These are phyloP conservation scores for Rhamphomyia laevipes DNA, from an alignment of 2,888 invertebrate genomes.

Conservation along the genomic window DNA sequence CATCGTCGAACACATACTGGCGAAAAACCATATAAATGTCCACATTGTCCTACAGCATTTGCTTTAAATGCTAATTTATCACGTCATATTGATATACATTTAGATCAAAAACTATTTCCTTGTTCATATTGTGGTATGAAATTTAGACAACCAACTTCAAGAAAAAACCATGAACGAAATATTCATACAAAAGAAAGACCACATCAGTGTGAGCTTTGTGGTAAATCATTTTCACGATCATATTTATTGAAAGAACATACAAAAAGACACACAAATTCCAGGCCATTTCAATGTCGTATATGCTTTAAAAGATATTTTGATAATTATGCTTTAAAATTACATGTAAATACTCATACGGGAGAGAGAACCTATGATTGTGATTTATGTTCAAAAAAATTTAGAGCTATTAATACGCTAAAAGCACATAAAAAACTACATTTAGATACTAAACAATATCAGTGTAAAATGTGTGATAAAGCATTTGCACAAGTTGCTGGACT, in stretches of 20 bases:
- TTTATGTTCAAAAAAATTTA: slow-evolving; percentile 1
- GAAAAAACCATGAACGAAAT: background rate
- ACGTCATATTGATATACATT: slow-evolving; percentile 45
- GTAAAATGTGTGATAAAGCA: background rate
- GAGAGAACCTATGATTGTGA: slow-evolving; percentile 3
- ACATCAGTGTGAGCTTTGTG: slow-evolving; percentile 2
- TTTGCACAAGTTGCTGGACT: background rate
- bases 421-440: background rate
- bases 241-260: background rate
- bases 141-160: slow-evolving; percentile 37
- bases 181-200: slow-evolving; percentile 2
- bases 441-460: background rate
- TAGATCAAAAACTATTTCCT: slow-evolving; percentile 30
- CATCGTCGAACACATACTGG: slow-evolving; percentile 47
- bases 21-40: slow-evolving; percentile 43
- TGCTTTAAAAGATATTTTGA: background rate
- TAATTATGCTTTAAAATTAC: background rate
- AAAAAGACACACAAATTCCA: background rate
- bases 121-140: slow-evolving; percentile 41
- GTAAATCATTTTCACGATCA: background rate
- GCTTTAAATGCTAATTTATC: slow-evolving; percentile 47
- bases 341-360: background rate
- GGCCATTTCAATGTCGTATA: background rate
- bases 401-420: background rate
- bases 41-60: slow-evolving; percentile 44